Conservation (phyloP, 2,797 vertebrate genomes). For the Acanthornis magna region DNA sequence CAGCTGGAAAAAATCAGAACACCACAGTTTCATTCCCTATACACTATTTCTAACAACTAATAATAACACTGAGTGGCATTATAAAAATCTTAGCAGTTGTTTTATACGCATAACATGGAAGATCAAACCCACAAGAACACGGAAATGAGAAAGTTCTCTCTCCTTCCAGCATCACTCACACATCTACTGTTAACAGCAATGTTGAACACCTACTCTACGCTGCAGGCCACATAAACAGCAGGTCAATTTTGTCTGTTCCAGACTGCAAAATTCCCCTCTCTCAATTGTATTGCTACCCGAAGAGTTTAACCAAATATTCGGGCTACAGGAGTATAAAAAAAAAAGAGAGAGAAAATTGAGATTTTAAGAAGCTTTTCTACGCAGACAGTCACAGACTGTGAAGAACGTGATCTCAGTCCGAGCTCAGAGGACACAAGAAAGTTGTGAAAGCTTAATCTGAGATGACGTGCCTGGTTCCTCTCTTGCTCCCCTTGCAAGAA, state of each 20-base stretch:
- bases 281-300: background rate
- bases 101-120: background rate
- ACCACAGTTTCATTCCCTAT: background rate
- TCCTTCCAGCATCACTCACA: background rate
- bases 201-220: rapidly evolving
- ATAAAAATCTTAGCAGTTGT: background rate
- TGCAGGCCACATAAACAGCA: background rate
- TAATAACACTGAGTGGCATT: background rate
- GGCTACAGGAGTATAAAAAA: rapidly evolving
- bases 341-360: background rate
- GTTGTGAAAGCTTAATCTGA: background rate
- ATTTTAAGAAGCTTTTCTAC: background rate
- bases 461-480: background rate
- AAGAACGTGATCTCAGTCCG: background rate
- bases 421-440: background rate
- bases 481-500: background rate
- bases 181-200: rapidly evolving
- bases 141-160: background rate
- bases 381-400: background rate
- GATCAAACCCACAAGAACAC: background rate
- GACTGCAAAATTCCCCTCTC: background rate
- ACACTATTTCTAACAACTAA: background rate
- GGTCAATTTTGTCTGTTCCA: background rate
- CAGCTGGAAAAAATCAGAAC: background rate
- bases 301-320: background rate